These are phyloP conservation scores for Petrocephalus zakoni DNA, from an alignment of 2,113 vertebrate genomes.

Conservation along the genomic window DNA sequence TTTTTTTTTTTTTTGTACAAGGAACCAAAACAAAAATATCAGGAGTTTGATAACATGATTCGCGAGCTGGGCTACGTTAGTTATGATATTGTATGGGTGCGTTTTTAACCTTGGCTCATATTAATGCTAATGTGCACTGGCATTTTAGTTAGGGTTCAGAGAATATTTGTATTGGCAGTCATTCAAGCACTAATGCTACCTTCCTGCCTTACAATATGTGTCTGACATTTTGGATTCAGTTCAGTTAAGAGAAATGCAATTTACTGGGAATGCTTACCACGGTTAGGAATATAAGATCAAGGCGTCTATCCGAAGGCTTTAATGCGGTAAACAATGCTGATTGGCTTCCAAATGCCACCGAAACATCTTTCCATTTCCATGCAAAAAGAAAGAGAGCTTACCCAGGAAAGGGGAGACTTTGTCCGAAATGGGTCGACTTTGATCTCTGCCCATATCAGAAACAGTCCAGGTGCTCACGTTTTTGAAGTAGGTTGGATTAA, in stretches of 20 bases:
- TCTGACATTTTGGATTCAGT: neutral
- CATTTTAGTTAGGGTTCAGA: neutral
- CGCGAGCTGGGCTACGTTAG: neutral
- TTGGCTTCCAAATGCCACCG: neutral
- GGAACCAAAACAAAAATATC: neutral
- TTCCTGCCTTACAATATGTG: neutral
- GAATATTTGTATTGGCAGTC: constrained; percentile 7
- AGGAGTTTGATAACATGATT: neutral
- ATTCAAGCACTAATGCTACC: constrained; percentile 1
- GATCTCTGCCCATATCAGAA: neutral
- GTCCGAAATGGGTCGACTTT: neutral
- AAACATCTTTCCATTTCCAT: neutral
- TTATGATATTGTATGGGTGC: neutral
- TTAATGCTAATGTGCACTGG: neutral
- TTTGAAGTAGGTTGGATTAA: neutral
- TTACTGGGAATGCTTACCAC: neutral
- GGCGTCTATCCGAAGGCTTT: neutral
- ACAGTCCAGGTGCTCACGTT: neutral
- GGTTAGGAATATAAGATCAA: neutral
- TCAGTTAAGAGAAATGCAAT: neutral
- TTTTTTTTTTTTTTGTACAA: neutral
- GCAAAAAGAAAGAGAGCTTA: neutral
- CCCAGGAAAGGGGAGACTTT: neutral
- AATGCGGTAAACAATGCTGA: neutral
- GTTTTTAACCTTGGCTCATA: neutral